These are phyloP conservation scores for Melanotaenia boesemani DNA, from an alignment of 2,797 vertebrate species.

Conservation along the genomic window DNA sequence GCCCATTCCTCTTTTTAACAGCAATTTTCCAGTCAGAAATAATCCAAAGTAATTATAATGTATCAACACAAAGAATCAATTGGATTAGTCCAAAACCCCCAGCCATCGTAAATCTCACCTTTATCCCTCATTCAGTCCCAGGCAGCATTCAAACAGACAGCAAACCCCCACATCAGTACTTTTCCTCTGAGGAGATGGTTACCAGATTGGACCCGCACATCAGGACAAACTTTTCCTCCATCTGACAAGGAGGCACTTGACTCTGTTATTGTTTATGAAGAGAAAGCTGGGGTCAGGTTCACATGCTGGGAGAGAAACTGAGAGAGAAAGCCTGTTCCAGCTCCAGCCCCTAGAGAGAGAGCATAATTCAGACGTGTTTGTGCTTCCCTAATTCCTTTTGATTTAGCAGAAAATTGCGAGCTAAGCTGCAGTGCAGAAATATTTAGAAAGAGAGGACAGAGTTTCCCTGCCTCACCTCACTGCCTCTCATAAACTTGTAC, in stretches of 20 bases:
- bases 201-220: conserved; percentile 62
- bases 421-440: conserved; percentile 58
- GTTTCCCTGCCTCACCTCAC: conserved; percentile 54
- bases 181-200: conserved; percentile 61
- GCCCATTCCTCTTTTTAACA: conserved; percentile 9
- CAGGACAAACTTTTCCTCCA: conserved; percentile 66
- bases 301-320: conserved; percentile 53
- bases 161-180: conserved; percentile 39
- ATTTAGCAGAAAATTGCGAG: conserved; percentile 77
- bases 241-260: conserved; percentile 69
- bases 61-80: conserved; percentile 66
- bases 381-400: conserved; percentile 75
- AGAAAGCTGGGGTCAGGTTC: conserved; percentile 75
- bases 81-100: conserved; percentile 57
- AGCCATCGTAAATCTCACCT: conserved; percentile 60
- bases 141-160: conserved; percentile 29
- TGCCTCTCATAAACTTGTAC: conserved; percentile 43
- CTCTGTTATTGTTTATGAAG: conserved; percentile 77
- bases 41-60: conserved; percentile 59
- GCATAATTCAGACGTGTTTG: conserved; percentile 76
- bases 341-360: conserved; percentile 47
- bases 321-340: conserved; percentile 59
- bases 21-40: conserved; percentile 48
- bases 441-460: conserved; percentile 44
- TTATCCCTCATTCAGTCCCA: conserved; percentile 49